Conservation (phyloP, 1,140 invertebrate species). For the Papilio dardanus region DNA sequence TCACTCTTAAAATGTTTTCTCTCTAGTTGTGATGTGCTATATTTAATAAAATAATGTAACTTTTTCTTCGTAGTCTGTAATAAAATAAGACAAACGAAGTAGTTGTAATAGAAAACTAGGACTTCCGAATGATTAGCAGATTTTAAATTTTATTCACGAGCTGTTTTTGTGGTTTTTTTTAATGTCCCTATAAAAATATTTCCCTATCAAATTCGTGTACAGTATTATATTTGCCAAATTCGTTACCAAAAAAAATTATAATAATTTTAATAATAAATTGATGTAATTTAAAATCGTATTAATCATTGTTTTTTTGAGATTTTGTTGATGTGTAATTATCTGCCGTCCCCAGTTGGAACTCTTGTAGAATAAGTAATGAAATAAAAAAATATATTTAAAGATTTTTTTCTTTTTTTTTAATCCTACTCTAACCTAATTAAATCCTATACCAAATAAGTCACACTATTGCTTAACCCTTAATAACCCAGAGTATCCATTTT, state of each 20-base stretch:
- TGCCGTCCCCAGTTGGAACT: constrained; percentile 50
- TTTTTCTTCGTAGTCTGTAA: neutral
- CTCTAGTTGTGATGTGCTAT: neutral
- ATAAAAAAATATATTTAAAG: constrained; percentile 44
- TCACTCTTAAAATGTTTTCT: neutral
- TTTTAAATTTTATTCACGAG: neutral
- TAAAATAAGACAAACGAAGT: neutral
- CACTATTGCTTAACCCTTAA: too few species aligned
- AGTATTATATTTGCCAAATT: constrained; percentile 50
- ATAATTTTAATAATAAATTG: constrained; percentile 50
- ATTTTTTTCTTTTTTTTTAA: neutral
- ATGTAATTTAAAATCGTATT: constrained; percentile 34
- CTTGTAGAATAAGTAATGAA: constrained; percentile 40
- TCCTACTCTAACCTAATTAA: too few species aligned
- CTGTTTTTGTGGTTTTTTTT: neutral
- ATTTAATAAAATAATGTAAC: neutral
- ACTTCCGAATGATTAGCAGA: neutral
- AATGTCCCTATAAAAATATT: neutral
- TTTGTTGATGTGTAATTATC: constrained; percentile 42
- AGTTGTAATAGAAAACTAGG: neutral
- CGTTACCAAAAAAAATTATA: constrained; percentile 55
- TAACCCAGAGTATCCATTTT: too few species aligned
- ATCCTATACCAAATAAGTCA: too few species aligned
- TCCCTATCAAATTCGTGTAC: neutral
- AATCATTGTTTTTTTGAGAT: constrained; percentile 24